Base-by-base conservation (phyloP, 2,113 vertebrate genomes). In the Nannobrachium achirus region DNA sequence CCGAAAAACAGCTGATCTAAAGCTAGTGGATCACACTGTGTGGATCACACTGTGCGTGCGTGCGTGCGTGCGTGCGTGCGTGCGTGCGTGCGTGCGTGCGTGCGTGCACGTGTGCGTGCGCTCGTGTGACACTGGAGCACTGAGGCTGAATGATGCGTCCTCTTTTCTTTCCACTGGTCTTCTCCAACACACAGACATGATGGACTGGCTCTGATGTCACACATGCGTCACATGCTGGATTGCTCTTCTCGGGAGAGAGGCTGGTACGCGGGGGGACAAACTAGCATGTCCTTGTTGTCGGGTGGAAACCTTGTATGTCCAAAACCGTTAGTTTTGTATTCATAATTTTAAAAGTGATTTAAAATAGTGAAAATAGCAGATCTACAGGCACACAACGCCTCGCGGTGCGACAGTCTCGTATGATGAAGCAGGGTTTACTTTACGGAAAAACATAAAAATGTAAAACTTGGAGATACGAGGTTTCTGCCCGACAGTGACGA, bases 71-170 rank as follows among this genome's bases (percentile, higher is more conserved):
- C 38, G 74, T 51, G 69, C 66, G 78, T 76, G 62, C 82, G 71
- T 86, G 81, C 39, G 25, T 39, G 25, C 25, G 25, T 25, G 25
- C 4, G 33, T 6, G 11, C 25, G 16, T 55, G 0, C 15, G 55
- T 39, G 25, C 25, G 25, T 25, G 25, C 2, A 11, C 4, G 11
- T 25, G 16, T 55, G 1, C 10, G 52, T 55, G 52, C 18, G 52
- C 18, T 10, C 10, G 52, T 11, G 79, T 69, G 75, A 86, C 82
- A 83, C 85, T 86, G 75, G 81, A 78, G 80, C 84, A 83, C 66
- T 89, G 89, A 91, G 88, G 87, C 88, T 86, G 89, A 90, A 87
- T 86, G 84, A 89, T 86, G 84, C 87, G 86, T 85, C 86, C 88
- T 89, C 84, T 70, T 88, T 91, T 66, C 55, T 86, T 75, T 86